A percentile compares a stretch with the other conserved stretches of the same genome.
These are phyloP conservation scores for Anguilla rostrata DNA, from an alignment of 2,113 vertebrate genomes.

Conservation along the genomic window DNA sequence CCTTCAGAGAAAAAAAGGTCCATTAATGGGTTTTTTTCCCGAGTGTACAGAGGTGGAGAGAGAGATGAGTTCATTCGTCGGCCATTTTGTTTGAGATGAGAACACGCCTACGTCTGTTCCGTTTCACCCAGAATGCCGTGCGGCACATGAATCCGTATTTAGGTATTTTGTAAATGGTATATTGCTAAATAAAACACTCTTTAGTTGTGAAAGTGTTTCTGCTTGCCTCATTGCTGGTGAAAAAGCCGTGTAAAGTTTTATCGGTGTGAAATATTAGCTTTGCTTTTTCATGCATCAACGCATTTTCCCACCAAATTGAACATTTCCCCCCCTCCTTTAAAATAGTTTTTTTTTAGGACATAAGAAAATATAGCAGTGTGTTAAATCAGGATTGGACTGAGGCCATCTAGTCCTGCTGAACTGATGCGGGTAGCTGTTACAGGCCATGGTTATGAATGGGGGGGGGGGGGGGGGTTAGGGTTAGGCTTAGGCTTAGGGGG, in stretches of 20 bases:
- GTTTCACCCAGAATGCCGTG: constrained; percentile 28
- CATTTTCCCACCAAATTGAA: not conserved
- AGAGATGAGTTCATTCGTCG: not conserved
- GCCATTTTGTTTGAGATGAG: constrained; percentile 13
- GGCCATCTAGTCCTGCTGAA: too few relatives aligned
- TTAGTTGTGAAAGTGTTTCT: constrained; percentile 21
- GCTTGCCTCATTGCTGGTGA: not conserved
- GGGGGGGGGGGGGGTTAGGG: too few relatives aligned
- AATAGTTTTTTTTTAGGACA: not conserved
- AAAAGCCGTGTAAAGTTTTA: constrained; percentile 2
- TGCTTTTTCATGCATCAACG: not conserved
- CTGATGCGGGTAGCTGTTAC: too few relatives aligned
- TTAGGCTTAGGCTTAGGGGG: too few relatives aligned
- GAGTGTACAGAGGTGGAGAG: not conserved
- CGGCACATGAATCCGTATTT: constrained; percentile 51
- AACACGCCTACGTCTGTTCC: constrained; percentile 22
- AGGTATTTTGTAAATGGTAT: constrained; percentile 44
- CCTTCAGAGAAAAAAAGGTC: too few relatives aligned
- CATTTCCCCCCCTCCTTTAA: not conserved
- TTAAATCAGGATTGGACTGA: too few relatives aligned
- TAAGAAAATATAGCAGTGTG: too few relatives aligned
- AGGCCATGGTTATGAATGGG: too few relatives aligned
- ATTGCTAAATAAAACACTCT: constrained; percentile 60
- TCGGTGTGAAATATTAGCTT: constrained; percentile 29
- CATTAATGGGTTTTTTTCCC: too few relatives aligned